Evolutionary conservation across 2,797 vertebrate genomes (phyloP), one percentile per base, ranked within the genome.

Genomic region (Moxostoma hubbsi): DNA sequence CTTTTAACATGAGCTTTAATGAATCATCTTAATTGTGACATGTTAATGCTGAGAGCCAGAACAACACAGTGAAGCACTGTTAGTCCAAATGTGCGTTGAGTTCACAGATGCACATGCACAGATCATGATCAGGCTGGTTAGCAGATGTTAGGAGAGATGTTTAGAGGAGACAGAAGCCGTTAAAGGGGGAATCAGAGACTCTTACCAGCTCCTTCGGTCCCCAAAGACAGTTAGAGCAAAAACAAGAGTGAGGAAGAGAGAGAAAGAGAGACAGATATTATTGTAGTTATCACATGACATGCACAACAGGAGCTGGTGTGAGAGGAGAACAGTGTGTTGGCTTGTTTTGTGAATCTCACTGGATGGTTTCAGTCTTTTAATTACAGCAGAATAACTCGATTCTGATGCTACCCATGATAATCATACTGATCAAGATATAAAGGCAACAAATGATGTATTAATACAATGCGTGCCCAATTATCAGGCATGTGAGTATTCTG

Each of bases 121-220:
- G 63, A 69, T 84, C 64, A 86, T 80, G 53, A 79, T 72, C 82
- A 80, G 73, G 84, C 54, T 77, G 69, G 24, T 24, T 24, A 82
- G 81, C 36, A 54, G 73, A 77, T 24, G 24, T 24, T 24, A 24
- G 24, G 24, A 24, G 24, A 24, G 24, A 24, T 24, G 54, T 70
- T 78, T 63, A 73, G 80, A 75, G 66, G 81, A 72, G 62, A 47
- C 57, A 62, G 78, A 36, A 73, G 64, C 64, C 15, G 75, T 77
- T 82, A 79, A 63, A 57, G 68, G 74, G 24, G 62, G 62, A 61
- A 93, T 89, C 79, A 75, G 74, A 82, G 90, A 92, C 93, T 96
- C 94, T 99, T 99, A 99, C 97, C 97, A 99, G 97, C 96, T 99
- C 97, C 97, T 98, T 95, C 95, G 92, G 95, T 95, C 97, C 94